Base-by-base conservation (phyloP, 2,113 vertebrate genomes). In the Toxotes jaculatrix region DNA sequence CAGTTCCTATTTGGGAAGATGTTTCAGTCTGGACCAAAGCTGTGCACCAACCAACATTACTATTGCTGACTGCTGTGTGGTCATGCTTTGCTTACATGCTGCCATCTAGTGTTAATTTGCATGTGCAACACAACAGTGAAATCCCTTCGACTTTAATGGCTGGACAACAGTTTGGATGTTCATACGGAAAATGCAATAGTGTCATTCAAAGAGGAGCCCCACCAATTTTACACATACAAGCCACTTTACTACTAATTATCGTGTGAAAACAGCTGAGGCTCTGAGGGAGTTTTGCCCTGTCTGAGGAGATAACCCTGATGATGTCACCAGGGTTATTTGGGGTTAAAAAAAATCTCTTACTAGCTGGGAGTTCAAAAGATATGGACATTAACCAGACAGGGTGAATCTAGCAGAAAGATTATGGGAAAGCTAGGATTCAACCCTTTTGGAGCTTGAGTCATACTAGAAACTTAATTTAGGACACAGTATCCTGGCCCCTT, bases 51-150 rank as follows among this genome's bases (percentile, higher is more conserved):
- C 47, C 47, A 27, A 11, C 23, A 0, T 32, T 1, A 12, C 5
- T 9, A 27, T 60, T 19, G 0, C 16, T 34, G 2, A 47, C 27
- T 27, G 10, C 31, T 60, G 42, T 16, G 38, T 17, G 11, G 8
- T 56, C 17, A 13, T 55, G 23, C 11, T 65, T 76, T 73, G 63
- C 79, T 67, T 68, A 55, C 10, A 14, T 84, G 78, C 84, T 88
- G 88, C 87, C 90, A 82, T 45, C 90, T 88, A 70, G 85, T 88
- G 91, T 62, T 51, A 0, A 16, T 45, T 51, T 55, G 2, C 1
- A 53, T 5, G 13, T 60, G 6, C 21, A 42, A 59, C 73, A 66
- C 12, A 55, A n/a, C 45, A 11, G 10, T 21, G 2, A 68, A 66
- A 65, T 3, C 36, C 0, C 4, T 23, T 47, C 42, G 60, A 4